Evolutionary conservation across 2,888 invertebrate genomes (phyloP).

Genomic region (Cheilosia soror): DNA sequence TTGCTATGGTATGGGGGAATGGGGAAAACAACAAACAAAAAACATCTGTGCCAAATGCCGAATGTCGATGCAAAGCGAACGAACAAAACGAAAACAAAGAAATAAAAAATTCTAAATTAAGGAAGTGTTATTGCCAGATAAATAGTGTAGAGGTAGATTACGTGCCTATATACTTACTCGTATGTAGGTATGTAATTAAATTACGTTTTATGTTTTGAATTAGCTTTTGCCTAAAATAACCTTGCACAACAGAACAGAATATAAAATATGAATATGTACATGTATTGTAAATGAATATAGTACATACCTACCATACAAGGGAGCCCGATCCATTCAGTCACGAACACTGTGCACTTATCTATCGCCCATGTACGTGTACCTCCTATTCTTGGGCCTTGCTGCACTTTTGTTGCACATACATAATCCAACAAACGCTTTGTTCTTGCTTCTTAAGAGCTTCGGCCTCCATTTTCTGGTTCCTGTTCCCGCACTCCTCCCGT

Average conservation of each 20-base stretch:
- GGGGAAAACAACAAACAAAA: slow-evolving; percentile 14
- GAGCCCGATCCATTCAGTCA: no score
- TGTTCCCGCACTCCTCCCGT: not conserved
- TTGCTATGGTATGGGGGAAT: not conserved
- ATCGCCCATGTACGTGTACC: no score
- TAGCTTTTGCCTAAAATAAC: not conserved
- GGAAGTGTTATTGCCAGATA: slow-evolving; percentile 36
- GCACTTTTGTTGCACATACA: slow-evolving; percentile 46
- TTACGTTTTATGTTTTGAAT: not conserved
- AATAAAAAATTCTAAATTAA: not conserved
- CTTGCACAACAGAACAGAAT: not conserved
- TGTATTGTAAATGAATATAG: not conserved
- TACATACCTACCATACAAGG: not conserved
- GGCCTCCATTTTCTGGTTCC: no score
- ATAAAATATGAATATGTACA: not conserved
- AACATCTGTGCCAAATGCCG: not conserved
- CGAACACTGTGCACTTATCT: no score
- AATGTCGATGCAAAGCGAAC: slow-evolving; percentile 2
- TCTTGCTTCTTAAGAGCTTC: not conserved
- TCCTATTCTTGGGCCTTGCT: slow-evolving; percentile 7
- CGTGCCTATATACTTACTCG: not conserved
- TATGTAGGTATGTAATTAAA: not conserved
- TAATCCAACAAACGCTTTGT: slow-evolving; percentile 15
- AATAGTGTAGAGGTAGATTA: not conserved
- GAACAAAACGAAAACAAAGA: not conserved